Conservation (phyloP, 2,797 vertebrate genomes). For the Acipenser oxyrinchus region DNA sequence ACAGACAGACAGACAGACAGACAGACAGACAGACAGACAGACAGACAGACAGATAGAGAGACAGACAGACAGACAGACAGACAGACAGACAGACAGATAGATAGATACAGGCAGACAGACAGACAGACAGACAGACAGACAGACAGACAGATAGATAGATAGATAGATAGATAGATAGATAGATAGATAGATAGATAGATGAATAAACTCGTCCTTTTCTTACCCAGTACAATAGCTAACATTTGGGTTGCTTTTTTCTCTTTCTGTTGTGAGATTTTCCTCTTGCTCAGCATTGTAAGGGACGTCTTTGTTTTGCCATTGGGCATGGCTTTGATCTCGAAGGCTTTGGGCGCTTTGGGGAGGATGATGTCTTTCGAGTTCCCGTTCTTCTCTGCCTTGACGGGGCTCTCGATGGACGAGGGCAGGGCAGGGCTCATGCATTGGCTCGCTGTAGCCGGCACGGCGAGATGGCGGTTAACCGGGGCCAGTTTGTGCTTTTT, state of each 20-base stretch:
- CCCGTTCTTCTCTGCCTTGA: slow-evolving; percentile 74
- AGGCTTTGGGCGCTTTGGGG: slow-evolving; percentile 67
- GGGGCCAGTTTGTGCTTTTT: slow-evolving; percentile 67
- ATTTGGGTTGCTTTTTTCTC: slow-evolving; percentile 98
- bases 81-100: too few relatives aligned
- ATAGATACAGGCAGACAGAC: too few relatives aligned
- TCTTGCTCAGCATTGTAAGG: slow-evolving; percentile 81
- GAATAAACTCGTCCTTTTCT: slow-evolving; percentile 31
- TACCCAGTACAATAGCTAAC: slow-evolving; percentile 94
- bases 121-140: too few relatives aligned
- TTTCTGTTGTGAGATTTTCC: slow-evolving; percentile 96
- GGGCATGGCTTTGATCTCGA: slow-evolving; percentile 86
- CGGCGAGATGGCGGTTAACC: slow-evolving; percentile 56
- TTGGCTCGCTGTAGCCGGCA: slow-evolving; percentile 26
- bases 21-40: too few relatives aligned
- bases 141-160: too few relatives aligned
- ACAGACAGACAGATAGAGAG: too few relatives aligned
- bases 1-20: too few relatives aligned
- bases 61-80: too few relatives aligned
- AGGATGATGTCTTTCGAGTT: slow-evolving; percentile 61
- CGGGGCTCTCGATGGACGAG: slow-evolving; percentile 48
- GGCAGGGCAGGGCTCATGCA: slow-evolving; percentile 40
- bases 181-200: too few relatives aligned
- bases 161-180: too few relatives aligned
- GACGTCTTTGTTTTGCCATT: slow-evolving; percentile 88